Base-by-base conservation (phyloP, 2,797 vertebrate species). In the Triplophysa bombifrons region DNA sequence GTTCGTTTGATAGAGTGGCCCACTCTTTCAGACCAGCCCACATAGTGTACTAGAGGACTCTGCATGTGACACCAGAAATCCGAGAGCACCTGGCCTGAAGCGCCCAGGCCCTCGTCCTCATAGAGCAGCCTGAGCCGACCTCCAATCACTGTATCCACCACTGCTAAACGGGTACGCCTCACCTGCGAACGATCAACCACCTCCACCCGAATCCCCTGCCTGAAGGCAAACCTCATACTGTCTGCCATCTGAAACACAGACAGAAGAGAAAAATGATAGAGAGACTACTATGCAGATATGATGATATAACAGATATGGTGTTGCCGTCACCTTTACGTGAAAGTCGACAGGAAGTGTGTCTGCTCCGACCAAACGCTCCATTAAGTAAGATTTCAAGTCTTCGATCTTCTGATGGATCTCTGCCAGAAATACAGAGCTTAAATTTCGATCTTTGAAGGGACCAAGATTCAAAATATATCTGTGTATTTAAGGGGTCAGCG, bases 11-110 rank as follows among this genome's bases (percentile, higher is more conserved):
- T 94, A 75, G 83, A 86, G 10, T 98, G 98, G 34, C 97, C 97
- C n/a, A 98, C 96, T 60, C 88, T 94, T 48, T 84, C 90, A 50
- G 98, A 98, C 98, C 98, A 99, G 78, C 96, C 95, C 14, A 98
- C 89, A 0, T 95, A 96, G 84, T 99, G 97, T 78, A 99, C 90
- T 50, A 98, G 90, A 0, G 97, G 96, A 86, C 97, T 98, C 91
- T 91, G 93, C 93, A 95, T 96, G 88, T 99, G 97, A 87, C 98
- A 99, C 98, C 98, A 99, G 88, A 99, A 97, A 68, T 97, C 95
- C 0, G 94, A 90, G 0, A 93, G 84, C 0, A 86, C 86, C 72
- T 96, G 95, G 0, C 94, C 94, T 0, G 84, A 92, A 0, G 94
- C 87, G 1, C 96, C 94, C 0, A 90, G 91, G 22, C 95, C 95